Base-by-base conservation (phyloP, 2,797 vertebrate genomes). In the Tragelaphus eurycerus region DNA sequence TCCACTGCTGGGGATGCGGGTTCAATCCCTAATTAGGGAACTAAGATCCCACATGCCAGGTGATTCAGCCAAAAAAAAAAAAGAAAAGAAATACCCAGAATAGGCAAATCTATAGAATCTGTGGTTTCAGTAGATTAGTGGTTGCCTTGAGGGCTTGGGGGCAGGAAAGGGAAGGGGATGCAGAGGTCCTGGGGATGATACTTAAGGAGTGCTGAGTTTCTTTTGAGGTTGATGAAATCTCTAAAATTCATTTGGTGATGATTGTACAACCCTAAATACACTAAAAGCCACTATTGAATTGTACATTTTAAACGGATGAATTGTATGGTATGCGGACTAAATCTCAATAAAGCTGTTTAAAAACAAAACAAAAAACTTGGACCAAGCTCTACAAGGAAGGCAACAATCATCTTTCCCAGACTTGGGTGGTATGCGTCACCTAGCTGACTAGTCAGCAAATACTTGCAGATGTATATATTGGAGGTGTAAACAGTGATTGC, bases 311-410 rank as follows among this genome's bases (percentile, higher is more conserved):
- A 90, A 57, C 31, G 17, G 23, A 31, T 93, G 55, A 93, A 81
- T 76, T 64, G 34, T 48, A 52, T 62, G 48, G 29, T 62, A 74
- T n/a, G 6, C 34, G 29, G n/a, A 91, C 43, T 87, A 52, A 52
- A 83, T 89, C 27, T 90, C 19, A 79, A 83, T 89, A 82, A 92
- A 96, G 38, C 64, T 92, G 11, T 88, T 82, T 92, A 76, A 90
- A 86, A 81, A 86, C 31, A 34, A 34, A 84, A 29, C 54, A 83
- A 90, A 94, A 57, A 34, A 55, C 29, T 64, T 83, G 64, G 21
- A 83, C 50, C 38, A 31, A 46, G 23, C 84, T 92, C 62, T 38
- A 27, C 14, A 57, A 57, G 78, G 34, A 87, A 95, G 57, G 43
- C 52, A 82, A 54, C 78, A 50, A 50, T 64, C 29, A 17, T 60